Base-by-base conservation (phyloP, 2,797 vertebrate genomes). In the Setipinna tenuifilis region DNA sequence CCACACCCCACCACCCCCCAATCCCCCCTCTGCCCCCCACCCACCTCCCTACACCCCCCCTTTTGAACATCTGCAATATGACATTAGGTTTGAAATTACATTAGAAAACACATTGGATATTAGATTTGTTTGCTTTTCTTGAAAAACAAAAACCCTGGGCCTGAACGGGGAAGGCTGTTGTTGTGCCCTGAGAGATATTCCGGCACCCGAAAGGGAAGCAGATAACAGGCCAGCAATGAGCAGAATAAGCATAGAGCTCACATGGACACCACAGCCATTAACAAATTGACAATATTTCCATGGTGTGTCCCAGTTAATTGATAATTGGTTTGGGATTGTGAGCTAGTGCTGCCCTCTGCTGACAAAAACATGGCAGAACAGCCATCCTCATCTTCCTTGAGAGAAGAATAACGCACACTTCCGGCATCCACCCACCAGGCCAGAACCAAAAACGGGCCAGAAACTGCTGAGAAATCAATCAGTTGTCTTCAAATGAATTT, bases 1-100 rank as follows among this genome's bases (percentile, higher is more conserved):
- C 31, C 35, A 41, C 14, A 11, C 2, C 31, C 28, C 14, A 28
- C 35, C 5, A 5, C 2, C 35, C 35, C 35, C 35, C 35, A 41
- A n/a, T 31, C 14, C 25, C 2, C 31, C 28, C 14, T 65, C 35
- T 41, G 35, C 2, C 35, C 35, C 35, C 35, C 35, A 41, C 2
- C 2, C 35, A 5, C 35, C 12, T 65, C 23, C 23, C 6, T 1
- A 41, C 35, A 41, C 28, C 3, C 9, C 23, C 62, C 61, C 9
- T 65, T 31, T 71, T 0, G 25, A 71, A 35, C 65, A 71, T 71
- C 28, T 71, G 65, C 65, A 71, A 71, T 71, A 71, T 71, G 65
- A 71, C 65, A 71, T 71, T 71, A 71, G 65, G 25, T 31, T 71
- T 35, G 14, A 31, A 71, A 71, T 71, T 1, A 71, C 12, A 71